phyloP scores from a whole-genome alignment of 2,113 vertebrate species.

The Nesoenas mayeri region DNA sequence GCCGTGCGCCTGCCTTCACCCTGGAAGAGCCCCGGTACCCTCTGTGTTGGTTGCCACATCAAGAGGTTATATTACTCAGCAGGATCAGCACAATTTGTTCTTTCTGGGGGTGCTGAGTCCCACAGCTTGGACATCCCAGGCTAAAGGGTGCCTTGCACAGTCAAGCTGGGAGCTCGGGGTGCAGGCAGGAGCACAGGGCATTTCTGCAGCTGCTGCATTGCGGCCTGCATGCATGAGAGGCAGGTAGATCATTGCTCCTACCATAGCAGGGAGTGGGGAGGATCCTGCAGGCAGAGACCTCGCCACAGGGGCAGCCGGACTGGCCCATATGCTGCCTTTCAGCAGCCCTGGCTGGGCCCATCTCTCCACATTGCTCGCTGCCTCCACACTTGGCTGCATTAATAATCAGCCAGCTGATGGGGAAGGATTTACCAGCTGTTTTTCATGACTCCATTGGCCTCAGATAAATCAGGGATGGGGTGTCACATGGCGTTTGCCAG shows the following conservation, averaged over 20 bases:
- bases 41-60: fast-evolving
- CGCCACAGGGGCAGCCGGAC: not conserved
- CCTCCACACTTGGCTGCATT: constrained; percentile 56
- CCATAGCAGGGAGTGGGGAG: not conserved
- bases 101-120: not conserved
- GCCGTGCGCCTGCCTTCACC: fast-evolving
- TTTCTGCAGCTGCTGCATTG: fast-evolving
- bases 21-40: fast-evolving
- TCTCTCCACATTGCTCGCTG: not conserved
- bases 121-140: fast-evolving
- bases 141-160: not conserved
- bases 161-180: fast-evolving
- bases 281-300: not conserved
- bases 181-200: not conserved
- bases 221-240: not conserved
- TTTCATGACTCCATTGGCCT: constrained; percentile 65
- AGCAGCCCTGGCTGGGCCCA: not conserved
- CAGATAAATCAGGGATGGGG: constrained; percentile 67
- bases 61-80: fast-evolving
- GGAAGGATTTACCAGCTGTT: constrained; percentile 73
- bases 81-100: fast-evolving
- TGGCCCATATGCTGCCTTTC: not conserved
- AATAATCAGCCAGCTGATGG: constrained; percentile 59
- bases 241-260: too few species aligned
- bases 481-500: not conserved